These are phyloP conservation scores for Arenicola marina DNA, from an alignment of 2,888 invertebrate species.

Conservation along the genomic window DNA sequence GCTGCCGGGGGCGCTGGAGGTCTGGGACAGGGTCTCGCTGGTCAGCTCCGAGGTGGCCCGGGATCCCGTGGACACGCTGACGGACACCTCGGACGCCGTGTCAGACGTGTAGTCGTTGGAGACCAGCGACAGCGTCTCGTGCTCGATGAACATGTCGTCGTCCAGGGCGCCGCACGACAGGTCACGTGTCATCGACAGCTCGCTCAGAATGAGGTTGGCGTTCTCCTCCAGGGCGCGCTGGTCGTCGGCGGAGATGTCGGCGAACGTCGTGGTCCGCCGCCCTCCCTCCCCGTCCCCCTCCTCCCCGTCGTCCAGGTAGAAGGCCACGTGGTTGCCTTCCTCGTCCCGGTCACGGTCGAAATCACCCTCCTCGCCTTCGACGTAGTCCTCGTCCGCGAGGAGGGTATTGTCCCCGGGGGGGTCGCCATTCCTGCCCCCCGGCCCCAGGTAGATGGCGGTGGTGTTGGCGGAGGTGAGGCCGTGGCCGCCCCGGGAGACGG, in stretches of 20 bases:
- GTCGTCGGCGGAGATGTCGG: constrained; percentile 69
- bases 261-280: constrained; percentile 27
- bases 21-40: constrained; percentile 32
- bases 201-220: constrained; percentile 27
- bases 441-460: constrained; percentile 18
- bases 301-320: background rate
- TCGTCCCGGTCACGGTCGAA: background rate
- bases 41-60: constrained; percentile 35
- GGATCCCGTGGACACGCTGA: constrained; percentile 47
- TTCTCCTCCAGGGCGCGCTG: constrained; percentile 21
- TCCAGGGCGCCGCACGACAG: constrained; percentile 1
- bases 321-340: background rate
- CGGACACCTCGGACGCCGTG: constrained; percentile 53
- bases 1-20: background rate
- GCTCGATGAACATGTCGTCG: constrained; percentile 19
- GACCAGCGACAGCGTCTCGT: constrained; percentile 27
- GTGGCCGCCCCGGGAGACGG: background rate
- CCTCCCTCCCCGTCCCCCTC: background rate
- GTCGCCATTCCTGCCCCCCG: background rate
- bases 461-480: constrained; percentile 18
- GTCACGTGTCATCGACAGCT: constrained; percentile 18
- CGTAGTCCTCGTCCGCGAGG: background rate
- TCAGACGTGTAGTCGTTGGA: constrained; percentile 65
- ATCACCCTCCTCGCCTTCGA: background rate
- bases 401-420: too few species aligned